Conservation (phyloP, 2,888 invertebrate species). For the Tenthredo mesomela region DNA sequence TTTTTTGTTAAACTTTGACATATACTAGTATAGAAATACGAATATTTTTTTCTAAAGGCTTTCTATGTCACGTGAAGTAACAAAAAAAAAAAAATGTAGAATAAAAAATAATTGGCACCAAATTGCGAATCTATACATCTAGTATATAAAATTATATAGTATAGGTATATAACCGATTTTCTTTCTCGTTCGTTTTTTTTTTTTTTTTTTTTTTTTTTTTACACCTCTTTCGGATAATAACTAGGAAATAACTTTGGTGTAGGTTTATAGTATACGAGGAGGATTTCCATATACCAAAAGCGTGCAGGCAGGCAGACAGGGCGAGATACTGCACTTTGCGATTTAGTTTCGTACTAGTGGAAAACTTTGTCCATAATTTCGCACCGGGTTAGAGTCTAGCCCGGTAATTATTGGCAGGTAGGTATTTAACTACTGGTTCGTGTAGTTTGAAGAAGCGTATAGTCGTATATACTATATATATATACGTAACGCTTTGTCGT, state of each 20-base stretch:
- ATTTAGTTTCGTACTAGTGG: constrained; percentile 29
- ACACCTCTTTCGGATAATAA: neutral
- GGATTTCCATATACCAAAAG: neutral
- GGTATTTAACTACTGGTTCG: constrained; percentile 45
- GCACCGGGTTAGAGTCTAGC: constrained; percentile 16
- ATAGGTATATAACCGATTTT: no score
- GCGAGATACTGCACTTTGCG: constrained; percentile 40
- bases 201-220: neutral
- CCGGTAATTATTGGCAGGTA: constrained; percentile 35
- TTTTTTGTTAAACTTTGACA: neutral
- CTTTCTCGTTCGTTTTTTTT: neutral
- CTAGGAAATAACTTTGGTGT: neutral
- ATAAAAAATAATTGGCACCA: neutral
- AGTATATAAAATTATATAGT: no score
- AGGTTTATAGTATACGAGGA: neutral
- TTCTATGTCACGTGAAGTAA: neutral
- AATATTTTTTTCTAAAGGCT: neutral
- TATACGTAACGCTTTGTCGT: constrained; percentile 13
- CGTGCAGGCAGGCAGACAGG: neutral
- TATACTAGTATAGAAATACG: neutral
- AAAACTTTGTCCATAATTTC: constrained; percentile 46
- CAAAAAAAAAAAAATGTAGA: neutral
- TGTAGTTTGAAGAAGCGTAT: constrained; percentile 18
- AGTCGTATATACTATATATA: constrained; percentile 11
- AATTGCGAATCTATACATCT: neutral